phyloP scores from a whole-genome alignment of 2,113 vertebrate genomes.

The human (Homo sapiens) region DNA sequence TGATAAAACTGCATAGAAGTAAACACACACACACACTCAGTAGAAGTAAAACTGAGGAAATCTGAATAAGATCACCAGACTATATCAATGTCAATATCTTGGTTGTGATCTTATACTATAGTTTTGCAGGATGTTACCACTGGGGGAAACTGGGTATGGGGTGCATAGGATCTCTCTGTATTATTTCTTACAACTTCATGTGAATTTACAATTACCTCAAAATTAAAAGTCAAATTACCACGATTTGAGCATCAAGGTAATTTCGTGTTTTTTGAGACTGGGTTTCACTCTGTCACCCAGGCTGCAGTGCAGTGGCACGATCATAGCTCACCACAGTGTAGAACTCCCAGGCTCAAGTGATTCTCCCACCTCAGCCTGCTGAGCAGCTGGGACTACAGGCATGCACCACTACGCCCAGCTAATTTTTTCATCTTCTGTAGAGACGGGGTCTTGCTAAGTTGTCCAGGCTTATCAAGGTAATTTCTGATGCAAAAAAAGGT shows the following conservation, averaged over 20 bases:
- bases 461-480: no score
- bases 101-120: background rate
- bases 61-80: background rate
- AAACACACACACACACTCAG: background rate
- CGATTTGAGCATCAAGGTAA: background rate
- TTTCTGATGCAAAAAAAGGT: background rate
- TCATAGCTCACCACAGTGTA: no score
- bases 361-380: no score
- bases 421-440: no score
- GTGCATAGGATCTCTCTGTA: background rate
- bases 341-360: no score
- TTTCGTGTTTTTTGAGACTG: background rate
- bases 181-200: background rate
- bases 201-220: background rate
- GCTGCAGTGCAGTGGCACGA: no score
- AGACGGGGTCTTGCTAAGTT: no score
- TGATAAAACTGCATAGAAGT: background rate
- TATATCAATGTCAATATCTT: background rate
- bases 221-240: background rate
- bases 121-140: background rate
- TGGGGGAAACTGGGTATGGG: background rate
- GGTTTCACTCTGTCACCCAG: no score
- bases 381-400: no score
- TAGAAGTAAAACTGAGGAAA: background rate
- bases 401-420: no score